Conservation (phyloP, 1,140 invertebrate genomes). For the Pogonomyrmex californicus region DNA sequence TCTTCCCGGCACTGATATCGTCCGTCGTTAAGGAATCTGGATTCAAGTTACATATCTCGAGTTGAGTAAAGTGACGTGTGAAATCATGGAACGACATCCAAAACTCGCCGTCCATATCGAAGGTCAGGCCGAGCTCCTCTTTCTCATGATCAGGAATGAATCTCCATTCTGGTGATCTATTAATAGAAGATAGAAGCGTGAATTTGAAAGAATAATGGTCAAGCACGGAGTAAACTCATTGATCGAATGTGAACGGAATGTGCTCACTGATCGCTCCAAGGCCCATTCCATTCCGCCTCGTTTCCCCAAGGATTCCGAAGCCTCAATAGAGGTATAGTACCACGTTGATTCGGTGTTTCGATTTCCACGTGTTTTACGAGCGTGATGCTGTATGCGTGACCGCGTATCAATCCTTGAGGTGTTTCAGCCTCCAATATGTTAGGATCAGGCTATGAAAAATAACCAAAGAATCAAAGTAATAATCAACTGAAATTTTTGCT, state of each 20-base stretch:
- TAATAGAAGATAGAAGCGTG: not conserved
- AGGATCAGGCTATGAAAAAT: slow-evolving; percentile 91
- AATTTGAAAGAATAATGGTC: not conserved
- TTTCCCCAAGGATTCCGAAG: slow-evolving; percentile 99
- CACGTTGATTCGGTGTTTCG: slow-evolving; percentile 92
- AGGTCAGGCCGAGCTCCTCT: slow-evolving; percentile 95
- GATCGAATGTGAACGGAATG: not conserved
- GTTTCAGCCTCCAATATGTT: slow-evolving; percentile 96
- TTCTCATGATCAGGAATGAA: slow-evolving; percentile 96
- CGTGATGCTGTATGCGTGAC: slow-evolving; percentile 98
- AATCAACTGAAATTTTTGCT: not conserved
- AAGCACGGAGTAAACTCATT: not conserved
- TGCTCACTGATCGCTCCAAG: slow-evolving; percentile 97
- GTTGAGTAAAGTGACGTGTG: slow-evolving; percentile 90
- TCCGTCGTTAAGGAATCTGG: slow-evolving; percentile 96
- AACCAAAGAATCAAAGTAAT: not conserved
- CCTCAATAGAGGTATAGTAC: slow-evolving; percentile 95
- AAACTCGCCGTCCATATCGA: slow-evolving; percentile 99
- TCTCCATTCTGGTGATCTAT: slow-evolving; percentile 96
- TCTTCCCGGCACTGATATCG: slow-evolving; percentile 90
- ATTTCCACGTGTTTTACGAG: slow-evolving; percentile 96
- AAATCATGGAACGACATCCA: slow-evolving; percentile 98
- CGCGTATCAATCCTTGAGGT: slow-evolving; percentile 95
- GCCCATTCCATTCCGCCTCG: slow-evolving; percentile 98
- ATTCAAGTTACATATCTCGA: slow-evolving; percentile 99